Percentiles rank a stretch among this genome's conserved stretches.
Conservation (phyloP, 2,113 vertebrate species). For the Serranochromis macrocephalus region DNA sequence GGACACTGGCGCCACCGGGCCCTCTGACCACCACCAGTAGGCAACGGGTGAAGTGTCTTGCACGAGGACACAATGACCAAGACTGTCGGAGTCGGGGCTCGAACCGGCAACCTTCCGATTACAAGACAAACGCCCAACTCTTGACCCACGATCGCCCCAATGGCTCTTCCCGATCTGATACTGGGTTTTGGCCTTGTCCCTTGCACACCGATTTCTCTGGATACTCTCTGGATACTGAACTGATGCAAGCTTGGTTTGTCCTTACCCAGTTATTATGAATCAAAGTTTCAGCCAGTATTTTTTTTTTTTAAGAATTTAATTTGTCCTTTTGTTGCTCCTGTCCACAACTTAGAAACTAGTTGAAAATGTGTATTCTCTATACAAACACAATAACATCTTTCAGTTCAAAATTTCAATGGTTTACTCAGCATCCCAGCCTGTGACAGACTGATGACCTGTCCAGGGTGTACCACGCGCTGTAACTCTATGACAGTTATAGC, state of each 20-base stretch:
- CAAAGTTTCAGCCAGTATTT: neutral
- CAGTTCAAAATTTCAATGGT: neutral
- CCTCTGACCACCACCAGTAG: no score
- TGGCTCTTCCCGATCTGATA: neutral
- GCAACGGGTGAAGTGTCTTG: no score
- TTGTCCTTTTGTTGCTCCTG: neutral
- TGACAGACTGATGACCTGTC: neutral
- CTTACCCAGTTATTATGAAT: neutral
- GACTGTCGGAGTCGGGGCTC: no score
- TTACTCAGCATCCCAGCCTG: neutral
- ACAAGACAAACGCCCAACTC: no score
- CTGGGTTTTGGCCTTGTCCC: neutral
- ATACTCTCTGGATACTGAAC: neutral
- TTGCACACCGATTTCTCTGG: neutral
- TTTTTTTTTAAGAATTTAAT: neutral
- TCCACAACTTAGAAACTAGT: neutral
- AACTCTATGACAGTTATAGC: neutral
- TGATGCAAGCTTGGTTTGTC: neutral
- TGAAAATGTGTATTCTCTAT: rapidly evolving
- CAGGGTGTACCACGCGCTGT: rapidly evolving
- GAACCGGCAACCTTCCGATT: no score
- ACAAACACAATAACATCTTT: neutral
- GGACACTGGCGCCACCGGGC: no score
- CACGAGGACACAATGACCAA: no score
- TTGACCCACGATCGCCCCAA: no score